These are phyloP conservation scores for Crioceris asparagi DNA, from an alignment of 2,888 invertebrate species.

Conservation along the genomic window DNA sequence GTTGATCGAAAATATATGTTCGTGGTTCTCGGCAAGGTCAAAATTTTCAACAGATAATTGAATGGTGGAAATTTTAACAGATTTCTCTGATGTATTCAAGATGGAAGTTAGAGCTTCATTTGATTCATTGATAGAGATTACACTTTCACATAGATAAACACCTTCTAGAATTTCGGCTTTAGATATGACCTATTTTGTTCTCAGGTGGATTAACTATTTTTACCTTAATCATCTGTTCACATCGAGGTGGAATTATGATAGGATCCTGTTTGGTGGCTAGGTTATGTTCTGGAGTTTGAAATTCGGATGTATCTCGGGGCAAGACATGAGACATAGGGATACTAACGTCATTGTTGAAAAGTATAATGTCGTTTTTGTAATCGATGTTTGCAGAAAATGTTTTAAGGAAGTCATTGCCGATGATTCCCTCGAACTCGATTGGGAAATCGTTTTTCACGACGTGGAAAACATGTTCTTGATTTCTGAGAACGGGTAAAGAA, in stretches of 20 bases:
- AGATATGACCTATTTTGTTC: slow-evolving; percentile 9
- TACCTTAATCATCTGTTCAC: slow-evolving; percentile 10
- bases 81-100: slow-evolving; percentile 8
- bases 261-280: neutral
- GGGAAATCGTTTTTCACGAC: slow-evolving; percentile 9
- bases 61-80: slow-evolving; percentile 5
- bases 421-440: slow-evolving; percentile 16
- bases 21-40: neutral
- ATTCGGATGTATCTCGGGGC: neutral
- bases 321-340: slow-evolving; percentile 5
- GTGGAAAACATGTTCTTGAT: slow-evolving; percentile 2
- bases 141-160: slow-evolving; percentile 11
- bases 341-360: neutral
- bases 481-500: neutral
- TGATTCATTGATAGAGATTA: slow-evolving; percentile 5
- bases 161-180: slow-evolving; percentile 8
- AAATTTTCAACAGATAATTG: too few species aligned
- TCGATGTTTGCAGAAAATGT: slow-evolving; percentile 7
- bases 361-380: slow-evolving; percentile 13
- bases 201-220: slow-evolving; percentile 7
- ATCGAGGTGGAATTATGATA: slow-evolving; percentile 4
- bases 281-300: slow-evolving; percentile 1
- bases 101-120: slow-evolving; percentile 10
- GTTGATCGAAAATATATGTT: neutral
- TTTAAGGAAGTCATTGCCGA: slow-evolving; percentile 14